Evolutionary conservation across 1,140 invertebrate species (phyloP).

Genomic region (Diplogasteroides magnus): DNA sequence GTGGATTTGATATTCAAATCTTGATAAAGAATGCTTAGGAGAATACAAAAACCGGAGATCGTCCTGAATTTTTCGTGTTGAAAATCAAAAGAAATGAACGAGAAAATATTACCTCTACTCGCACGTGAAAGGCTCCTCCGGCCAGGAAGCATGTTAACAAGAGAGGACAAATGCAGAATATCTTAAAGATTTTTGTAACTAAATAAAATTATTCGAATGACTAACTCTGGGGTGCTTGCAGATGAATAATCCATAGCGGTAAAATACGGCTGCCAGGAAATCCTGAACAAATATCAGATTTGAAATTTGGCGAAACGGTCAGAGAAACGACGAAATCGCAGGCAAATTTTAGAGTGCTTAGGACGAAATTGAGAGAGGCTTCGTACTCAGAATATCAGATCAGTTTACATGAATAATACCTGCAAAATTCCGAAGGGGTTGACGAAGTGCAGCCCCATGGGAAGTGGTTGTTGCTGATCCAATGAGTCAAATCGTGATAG

Average conservation of each 20-base stretch:
- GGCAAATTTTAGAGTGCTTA: not conserved
- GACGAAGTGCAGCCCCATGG: too few species aligned
- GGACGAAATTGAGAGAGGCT: not conserved
- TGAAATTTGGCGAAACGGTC: not conserved
- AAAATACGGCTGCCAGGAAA: conserved; percentile 39
- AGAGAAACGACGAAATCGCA: too few species aligned
- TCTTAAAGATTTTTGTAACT: not conserved
- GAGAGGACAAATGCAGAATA: conserved; percentile 42
- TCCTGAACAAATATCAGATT: conserved; percentile 30
- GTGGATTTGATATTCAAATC: conserved; percentile 49
- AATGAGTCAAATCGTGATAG: too few species aligned
- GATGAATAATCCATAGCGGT: conserved; percentile 46
- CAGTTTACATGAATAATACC: not conserved
- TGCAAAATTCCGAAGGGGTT: too few species aligned
- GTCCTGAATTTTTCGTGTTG: conserved; percentile 35
- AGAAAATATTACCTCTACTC: conserved; percentile 34
- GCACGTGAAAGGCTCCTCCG: conserved; percentile 45
- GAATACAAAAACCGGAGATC: conserved; percentile 53
- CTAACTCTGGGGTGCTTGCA: conserved; percentile 36
- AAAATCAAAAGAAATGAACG: conserved; percentile 3
- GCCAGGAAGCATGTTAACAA: conserved; percentile 42
- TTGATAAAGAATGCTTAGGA: conserved; percentile 45
- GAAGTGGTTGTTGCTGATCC: too few species aligned
- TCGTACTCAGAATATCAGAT: not conserved
- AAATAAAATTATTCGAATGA: not conserved